Evolutionary conservation across 2,113 vertebrate species (phyloP), one percentile per base, ranked within the genome.

Genomic region (Oncorhynchus masou): DNA sequence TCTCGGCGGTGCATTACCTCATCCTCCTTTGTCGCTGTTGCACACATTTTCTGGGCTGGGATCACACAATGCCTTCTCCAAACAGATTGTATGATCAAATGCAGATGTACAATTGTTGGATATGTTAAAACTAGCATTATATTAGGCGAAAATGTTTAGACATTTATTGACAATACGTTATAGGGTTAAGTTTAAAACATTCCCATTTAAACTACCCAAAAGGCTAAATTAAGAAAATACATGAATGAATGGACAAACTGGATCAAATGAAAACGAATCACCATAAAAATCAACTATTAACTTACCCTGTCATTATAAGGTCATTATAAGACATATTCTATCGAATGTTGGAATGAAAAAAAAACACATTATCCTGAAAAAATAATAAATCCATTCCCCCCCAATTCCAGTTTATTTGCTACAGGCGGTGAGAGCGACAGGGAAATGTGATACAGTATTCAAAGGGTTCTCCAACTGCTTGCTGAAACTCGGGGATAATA

Each of bases 381-480:
- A 11, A 0, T 3, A 22, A 49, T 70, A 48, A 5, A 11, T 8
- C 49, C 13, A 27, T 70, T 16, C 6, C 39, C 9, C 66, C 19
- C 20, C n/a, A 16, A 65, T 12, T 16, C 60, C 92, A 96, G 96
- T 93, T 12, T 95, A 95, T 80, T 89, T 98, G 91, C 89, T 96
- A 89, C 96, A 96, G 92, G 93, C 94, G 82, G 96, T 95, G 90
- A 92, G 93, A 92, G 96, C 95, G 78, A 90, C 94, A 7, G 95
- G 96, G 89, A 95, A 96, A 88, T 99, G 96, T 89, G 96, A 99
- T 94, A 93, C 95, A 0, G 96, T 99, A 81, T 99, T 98, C 86
- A 95, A 96, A 93, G 97, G 96, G 76, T 98, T 99, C 92, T 97
- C 96, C 1, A 89, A 96, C 92, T 99, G 97, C 91, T 93, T 99